Percentiles rank a stretch among this genome's conserved stretches.
phyloP scores from a whole-genome alignment of 2,797 vertebrate genomes.

The Carapus acus region DNA sequence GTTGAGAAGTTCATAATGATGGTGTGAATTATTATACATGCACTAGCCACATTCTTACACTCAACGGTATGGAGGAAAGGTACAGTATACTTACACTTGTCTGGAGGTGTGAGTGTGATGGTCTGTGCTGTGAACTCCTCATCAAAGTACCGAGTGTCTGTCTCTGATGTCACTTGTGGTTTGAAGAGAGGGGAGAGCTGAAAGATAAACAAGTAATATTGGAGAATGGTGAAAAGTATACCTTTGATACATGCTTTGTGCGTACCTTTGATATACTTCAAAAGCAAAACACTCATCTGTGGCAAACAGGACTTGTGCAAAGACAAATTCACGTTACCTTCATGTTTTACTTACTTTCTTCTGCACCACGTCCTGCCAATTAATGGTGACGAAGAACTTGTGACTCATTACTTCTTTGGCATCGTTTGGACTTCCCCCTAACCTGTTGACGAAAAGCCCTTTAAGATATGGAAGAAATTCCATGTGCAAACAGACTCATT shows the following conservation, averaged over 20 bases:
- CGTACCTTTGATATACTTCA: no score
- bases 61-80: no score
- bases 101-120: constrained; percentile 85
- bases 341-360: constrained; percentile 71
- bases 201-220: background rate
- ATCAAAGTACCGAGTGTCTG: constrained; percentile 86
- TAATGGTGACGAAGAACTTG: constrained; percentile 77
- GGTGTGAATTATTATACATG: no score
- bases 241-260: background rate
- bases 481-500: background rate
- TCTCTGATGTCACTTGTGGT: constrained; percentile 86
- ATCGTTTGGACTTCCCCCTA: constrained; percentile 80
- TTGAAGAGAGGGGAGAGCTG: constrained; percentile 83
- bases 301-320: no score
- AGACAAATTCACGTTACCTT: no score
- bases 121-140: constrained; percentile 88
- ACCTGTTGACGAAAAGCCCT: constrained; percentile 65
- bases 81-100: constrained; percentile 80
- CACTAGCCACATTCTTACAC: no score
- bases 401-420: constrained; percentile 88
- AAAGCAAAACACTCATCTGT: no score
- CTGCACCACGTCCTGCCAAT: constrained; percentile 84
- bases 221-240: background rate
- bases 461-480: no score
- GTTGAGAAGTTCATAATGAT: background rate